Conservation (phyloP, 2,797 vertebrate species). For the Percopsis omiscomaycus region DNA sequence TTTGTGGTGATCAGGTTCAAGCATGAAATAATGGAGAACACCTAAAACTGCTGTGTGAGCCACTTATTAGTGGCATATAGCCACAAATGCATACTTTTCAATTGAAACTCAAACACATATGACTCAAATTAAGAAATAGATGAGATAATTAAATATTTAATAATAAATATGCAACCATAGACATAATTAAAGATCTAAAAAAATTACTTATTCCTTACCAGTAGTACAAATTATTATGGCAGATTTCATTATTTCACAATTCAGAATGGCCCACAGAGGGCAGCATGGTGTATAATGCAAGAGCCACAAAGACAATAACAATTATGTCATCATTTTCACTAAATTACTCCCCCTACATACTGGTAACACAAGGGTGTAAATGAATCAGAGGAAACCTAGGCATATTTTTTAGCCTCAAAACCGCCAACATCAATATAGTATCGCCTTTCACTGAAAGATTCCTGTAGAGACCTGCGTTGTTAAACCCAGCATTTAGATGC, state of each 20-base stretch:
- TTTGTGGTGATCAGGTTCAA: constrained; percentile 12
- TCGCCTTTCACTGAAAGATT: neutral
- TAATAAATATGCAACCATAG: too few relatives aligned
- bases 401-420: neutral
- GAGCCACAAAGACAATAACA: constrained; percentile 15
- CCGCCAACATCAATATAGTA: neutral
- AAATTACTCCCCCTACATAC: neutral
- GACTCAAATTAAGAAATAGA: too few relatives aligned
- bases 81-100: neutral
- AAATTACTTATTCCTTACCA: neutral
- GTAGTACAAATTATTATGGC: neutral
- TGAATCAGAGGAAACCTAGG: constrained; percentile 18
- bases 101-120: neutral
- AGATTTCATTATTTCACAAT: neutral
- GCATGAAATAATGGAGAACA: constrained; percentile 14
- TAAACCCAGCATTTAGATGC: neutral
- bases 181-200: neutral
- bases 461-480: neutral
- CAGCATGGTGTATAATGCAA: constrained; percentile 44
- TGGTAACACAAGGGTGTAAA: constrained; percentile 16
- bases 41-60: constrained; percentile 21
- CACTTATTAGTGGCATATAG: neutral
- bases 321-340: constrained; percentile 19
- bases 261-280: constrained; percentile 52
- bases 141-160: too few relatives aligned